Evolutionary conservation across 1,140 invertebrate genomes (phyloP), one percentile per base, ranked within the genome.

Genomic region (Scylla paramamosain): DNA sequence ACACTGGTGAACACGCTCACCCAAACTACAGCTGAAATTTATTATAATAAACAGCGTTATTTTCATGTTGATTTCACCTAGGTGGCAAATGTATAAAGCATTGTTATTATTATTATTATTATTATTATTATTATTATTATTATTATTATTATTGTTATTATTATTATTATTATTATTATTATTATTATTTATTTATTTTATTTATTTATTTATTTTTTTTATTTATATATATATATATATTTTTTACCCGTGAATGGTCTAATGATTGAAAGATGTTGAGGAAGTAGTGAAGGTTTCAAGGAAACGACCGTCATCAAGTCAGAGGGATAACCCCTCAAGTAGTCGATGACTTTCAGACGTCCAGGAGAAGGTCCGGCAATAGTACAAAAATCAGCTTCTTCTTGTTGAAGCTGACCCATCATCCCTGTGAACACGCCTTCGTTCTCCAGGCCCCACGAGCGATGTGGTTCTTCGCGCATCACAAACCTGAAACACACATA

Each of bases 331-430:
- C 14, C 16, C 28, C 6, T 92, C 25, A 67, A 28, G 28, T n/a
- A 92, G 16, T 67, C n/a, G 7, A 67, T 29, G 28, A 32, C 91
- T 32, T 29, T 92, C 16, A 92, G 91, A 29, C 91, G 91, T 32
- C 52, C 52, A 31, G 91, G 12, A 8, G 91, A 28, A n/a, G 91
- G 52, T 31, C 45, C 91, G 4, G 52, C 52, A 6, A 92, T 77
- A 59, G 91, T 92, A 12, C 91, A 92, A 48, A 92, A 77, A 28
- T 92, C 91, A 10, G 48, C 52, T 32, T 92, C 91, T 32, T 92
- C 91, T 12, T 48, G 14, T 29, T 92, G 91, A 20, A 92, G 91
- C 16, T 28, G 46, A 14, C 91, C 91, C 16, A 92, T 92, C 46
- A 59, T 92, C 46, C 91, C 91, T 25, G 7, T 31, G 28, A 67